Percentiles rank a stretch among this genome's conserved stretches.
Conservation (phyloP, 2,888 invertebrate species). For the Meteorus colon region DNA sequence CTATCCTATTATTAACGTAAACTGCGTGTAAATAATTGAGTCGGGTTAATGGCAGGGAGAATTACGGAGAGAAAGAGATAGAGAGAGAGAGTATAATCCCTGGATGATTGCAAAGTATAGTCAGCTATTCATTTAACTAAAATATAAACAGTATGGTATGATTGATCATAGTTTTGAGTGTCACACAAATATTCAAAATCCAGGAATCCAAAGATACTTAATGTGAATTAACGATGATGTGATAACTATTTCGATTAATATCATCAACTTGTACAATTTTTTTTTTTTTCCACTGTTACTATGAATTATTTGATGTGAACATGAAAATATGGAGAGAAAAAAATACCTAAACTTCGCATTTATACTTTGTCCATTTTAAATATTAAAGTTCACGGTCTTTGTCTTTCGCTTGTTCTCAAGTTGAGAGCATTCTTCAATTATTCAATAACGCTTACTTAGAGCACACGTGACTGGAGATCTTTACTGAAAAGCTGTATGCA, state of each 20-base stretch:
- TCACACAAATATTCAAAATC: neutral
- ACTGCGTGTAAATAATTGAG: conserved; percentile 69
- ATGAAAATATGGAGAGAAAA: neutral
- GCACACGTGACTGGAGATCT: conserved; percentile 49
- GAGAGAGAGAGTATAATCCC: conserved; percentile 60
- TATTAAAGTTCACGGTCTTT: conserved; percentile 8
- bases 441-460: conserved; percentile 63
- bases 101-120: conserved; percentile 62
- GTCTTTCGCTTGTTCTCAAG: conserved; percentile 39
- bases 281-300: neutral
- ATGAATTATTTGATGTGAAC: neutral
- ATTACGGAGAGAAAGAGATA: conserved; percentile 58
- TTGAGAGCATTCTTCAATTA: conserved; percentile 68
- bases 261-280: neutral
- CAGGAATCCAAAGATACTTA: neutral
- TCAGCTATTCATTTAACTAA: conserved; percentile 10
- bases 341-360: neutral
- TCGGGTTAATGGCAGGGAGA: conserved; percentile 69
- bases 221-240: neutral
- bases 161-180: neutral
- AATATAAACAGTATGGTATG: conserved; percentile 22
- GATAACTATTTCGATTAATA: neutral
- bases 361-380: neutral
- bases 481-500: neutral
- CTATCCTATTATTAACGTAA: conserved; percentile 69